Percentiles rank a stretch among this genome's conserved stretches.
Evolutionary conservation across 2,888 invertebrate species (phyloP).

Genomic region (Idaea biselata): DNA sequence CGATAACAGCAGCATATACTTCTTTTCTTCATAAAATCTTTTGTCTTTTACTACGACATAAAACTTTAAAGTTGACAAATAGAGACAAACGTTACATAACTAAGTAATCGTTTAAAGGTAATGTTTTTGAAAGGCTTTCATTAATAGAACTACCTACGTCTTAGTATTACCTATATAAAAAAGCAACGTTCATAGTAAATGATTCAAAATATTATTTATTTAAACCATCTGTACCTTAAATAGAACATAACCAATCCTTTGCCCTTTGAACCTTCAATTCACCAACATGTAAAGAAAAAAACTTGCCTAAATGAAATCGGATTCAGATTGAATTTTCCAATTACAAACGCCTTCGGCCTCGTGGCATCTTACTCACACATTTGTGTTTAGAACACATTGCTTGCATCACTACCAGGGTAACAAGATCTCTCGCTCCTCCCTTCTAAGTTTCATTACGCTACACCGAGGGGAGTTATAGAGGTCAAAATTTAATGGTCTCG

Average conservation of each 20-base stretch:
- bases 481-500: slow-evolving; percentile 53
- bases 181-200: slow-evolving; percentile 11
- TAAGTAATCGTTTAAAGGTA: too few species aligned
- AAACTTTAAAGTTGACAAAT: too few species aligned
- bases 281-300: slow-evolving; percentile 23
- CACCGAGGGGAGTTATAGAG: slow-evolving; percentile 43
- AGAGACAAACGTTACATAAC: too few species aligned
- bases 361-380: slow-evolving; percentile 35
- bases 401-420: slow-evolving; percentile 31
- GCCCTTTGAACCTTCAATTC: slow-evolving; percentile 22
- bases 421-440: slow-evolving; percentile 33
- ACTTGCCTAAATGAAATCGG: slow-evolving; percentile 35
- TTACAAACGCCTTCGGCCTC: slow-evolving; percentile 44
- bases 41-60: too few species aligned
- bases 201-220: slow-evolving; percentile 25
- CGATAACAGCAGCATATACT: too few species aligned
- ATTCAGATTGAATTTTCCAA: slow-evolving; percentile 58
- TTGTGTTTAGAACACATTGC: slow-evolving; percentile 47
- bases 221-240: slow-evolving; percentile 16
- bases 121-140: too few species aligned
- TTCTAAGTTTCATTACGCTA: slow-evolving; percentile 22
- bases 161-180: too few species aligned
- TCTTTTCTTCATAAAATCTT: too few species aligned
- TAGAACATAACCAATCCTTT: slow-evolving; percentile 7
- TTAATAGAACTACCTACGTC: too few species aligned